Percentiles rank a stretch among this genome's conserved stretches.
Conservation (phyloP, 2,113 vertebrate species). For the Anoplopoma fimbria region DNA sequence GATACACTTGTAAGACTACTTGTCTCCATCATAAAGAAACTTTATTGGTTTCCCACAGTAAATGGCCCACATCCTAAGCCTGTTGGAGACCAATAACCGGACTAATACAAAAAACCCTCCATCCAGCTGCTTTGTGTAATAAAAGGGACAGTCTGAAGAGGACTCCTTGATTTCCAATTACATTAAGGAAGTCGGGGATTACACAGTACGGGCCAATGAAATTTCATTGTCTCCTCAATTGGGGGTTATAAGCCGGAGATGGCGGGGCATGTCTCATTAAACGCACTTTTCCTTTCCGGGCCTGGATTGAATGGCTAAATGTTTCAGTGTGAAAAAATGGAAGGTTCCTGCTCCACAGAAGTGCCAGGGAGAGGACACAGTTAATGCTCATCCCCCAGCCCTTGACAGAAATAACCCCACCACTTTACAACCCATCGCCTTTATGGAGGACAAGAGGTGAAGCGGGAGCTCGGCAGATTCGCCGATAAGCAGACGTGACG, state of each 20-base stretch:
- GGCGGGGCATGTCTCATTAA: slow-evolving; percentile 73
- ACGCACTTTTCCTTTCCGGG: slow-evolving; percentile 54
- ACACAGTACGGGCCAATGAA: slow-evolving; percentile 64
- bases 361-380: slow-evolving; percentile 37
- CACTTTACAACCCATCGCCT: slow-evolving; percentile 61
- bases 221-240: slow-evolving; percentile 74
- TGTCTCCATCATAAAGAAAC: slow-evolving; percentile 56
- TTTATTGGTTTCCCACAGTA: slow-evolving; percentile 67
- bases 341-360: slow-evolving; percentile 39
- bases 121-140: slow-evolving; percentile 63
- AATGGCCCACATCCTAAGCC: slow-evolving; percentile 54
- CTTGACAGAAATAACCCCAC: slow-evolving; percentile 67
- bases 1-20: slow-evolving; percentile 34
- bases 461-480: slow-evolving; percentile 22
- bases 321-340: slow-evolving; percentile 49
- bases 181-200: slow-evolving; percentile 73
- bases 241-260: slow-evolving; percentile 69
- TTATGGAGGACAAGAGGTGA: slow-evolving; percentile 65
- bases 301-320: slow-evolving; percentile 28
- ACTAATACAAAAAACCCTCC: slow-evolving; percentile 20
- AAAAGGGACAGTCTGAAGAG: slow-evolving; percentile 59
- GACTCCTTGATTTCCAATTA: slow-evolving; percentile 71
- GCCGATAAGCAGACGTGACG: too few relatives aligned
- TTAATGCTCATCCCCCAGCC: slow-evolving; percentile 30
- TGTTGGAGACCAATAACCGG: slow-evolving; percentile 64